phyloP scores from a whole-genome alignment of 2,797 vertebrate genomes.

The Taenioides sp. region DNA sequence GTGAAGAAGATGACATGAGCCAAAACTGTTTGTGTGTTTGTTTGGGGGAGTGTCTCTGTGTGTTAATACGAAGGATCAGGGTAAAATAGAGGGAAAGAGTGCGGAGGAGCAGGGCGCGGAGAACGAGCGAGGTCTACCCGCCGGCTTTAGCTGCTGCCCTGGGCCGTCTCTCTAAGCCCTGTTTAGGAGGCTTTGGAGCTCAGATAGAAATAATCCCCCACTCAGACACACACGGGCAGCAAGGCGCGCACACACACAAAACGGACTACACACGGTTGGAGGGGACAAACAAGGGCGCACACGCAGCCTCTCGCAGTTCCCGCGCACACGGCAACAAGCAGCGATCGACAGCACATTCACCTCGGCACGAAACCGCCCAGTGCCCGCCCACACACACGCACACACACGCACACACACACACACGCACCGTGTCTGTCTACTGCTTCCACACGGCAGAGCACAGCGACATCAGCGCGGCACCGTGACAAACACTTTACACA shows the following conservation, averaged over 20 bases:
- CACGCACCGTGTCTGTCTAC: conserved; percentile 51
- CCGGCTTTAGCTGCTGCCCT: conserved; percentile 77
- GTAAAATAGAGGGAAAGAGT: conserved; percentile 22
- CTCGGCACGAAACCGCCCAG: conserved; percentile 60
- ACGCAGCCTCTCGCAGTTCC: conserved; percentile 1
- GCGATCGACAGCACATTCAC: conserved; percentile 57
- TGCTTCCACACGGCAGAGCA: conserved; percentile 65
- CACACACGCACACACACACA: conserved; percentile 15
- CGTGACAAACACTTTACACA: conserved; percentile 79
- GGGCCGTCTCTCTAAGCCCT: conserved; percentile 77
- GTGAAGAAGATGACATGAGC: conserved; percentile 57
- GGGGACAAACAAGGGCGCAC: conserved; percentile 54
- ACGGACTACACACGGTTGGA: conserved; percentile 29
- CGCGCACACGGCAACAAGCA: conserved; percentile 52
- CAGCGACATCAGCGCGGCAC: conserved; percentile 71
- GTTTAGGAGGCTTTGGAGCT: conserved; percentile 78
- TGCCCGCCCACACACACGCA: conserved; percentile 44
- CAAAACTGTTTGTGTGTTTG: conserved; percentile 67
- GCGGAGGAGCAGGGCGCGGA: conserved; percentile 8
- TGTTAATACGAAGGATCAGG: conserved; percentile 70
- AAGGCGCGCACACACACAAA: conserved; percentile 13
- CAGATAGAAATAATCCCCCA: conserved; percentile 79
- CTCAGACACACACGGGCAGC: conserved; percentile 66
- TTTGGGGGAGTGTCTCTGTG: conserved; percentile 66
- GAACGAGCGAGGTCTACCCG: conserved; percentile 52